These are phyloP conservation scores for Latrodectus geometricus DNA, from an alignment of 1,140 invertebrate genomes.

Conservation along the genomic window DNA sequence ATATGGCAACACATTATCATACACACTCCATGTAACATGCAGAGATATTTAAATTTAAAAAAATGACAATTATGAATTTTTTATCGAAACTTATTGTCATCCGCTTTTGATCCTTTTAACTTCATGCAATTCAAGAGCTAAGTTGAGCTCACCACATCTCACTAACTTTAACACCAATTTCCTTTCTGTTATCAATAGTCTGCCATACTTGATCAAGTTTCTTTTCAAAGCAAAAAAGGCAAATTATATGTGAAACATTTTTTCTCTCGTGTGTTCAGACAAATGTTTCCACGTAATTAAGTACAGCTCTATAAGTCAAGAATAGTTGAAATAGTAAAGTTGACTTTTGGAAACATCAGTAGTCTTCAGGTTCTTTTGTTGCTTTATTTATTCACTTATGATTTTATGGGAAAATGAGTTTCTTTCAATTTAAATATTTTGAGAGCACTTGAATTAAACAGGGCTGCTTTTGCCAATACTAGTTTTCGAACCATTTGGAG, in stretches of 20 bases:
- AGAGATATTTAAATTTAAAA: slow-evolving; percentile 27
- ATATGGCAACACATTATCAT: slow-evolving; percentile 22
- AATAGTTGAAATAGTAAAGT: slow-evolving; percentile 40
- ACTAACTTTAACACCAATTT: too few species aligned
- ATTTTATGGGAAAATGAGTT: not conserved
- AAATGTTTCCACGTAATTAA: slow-evolving; percentile 33
- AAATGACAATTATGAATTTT: slow-evolving; percentile 2
- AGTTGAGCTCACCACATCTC: too few species aligned
- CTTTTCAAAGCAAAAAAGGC: slow-evolving; percentile 47
- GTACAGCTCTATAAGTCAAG: slow-evolving; percentile 41
- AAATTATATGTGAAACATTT: slow-evolving; percentile 18
- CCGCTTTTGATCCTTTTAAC: not conserved
- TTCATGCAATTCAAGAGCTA: too few species aligned
- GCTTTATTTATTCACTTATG: not conserved
- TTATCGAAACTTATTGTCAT: not conserved
- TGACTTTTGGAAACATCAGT: slow-evolving; percentile 34
- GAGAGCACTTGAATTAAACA: slow-evolving; percentile 25
- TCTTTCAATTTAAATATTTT: slow-evolving; percentile 6
- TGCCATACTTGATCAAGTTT: slow-evolving; percentile 31
- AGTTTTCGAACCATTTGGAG: slow-evolving; percentile 57
- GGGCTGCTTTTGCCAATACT: slow-evolving; percentile 60
- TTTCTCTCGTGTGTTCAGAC: slow-evolving; percentile 5
- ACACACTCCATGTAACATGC: slow-evolving; percentile 18
- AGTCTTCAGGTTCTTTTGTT: slow-evolving; percentile 15
- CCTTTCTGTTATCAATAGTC: slow-evolving; percentile 7